A percentile compares a stretch with the other conserved stretches of the same genome.
Evolutionary conservation across 2,797 vertebrate species (phyloP).

Genomic region (Sebastes steindachneri): DNA sequence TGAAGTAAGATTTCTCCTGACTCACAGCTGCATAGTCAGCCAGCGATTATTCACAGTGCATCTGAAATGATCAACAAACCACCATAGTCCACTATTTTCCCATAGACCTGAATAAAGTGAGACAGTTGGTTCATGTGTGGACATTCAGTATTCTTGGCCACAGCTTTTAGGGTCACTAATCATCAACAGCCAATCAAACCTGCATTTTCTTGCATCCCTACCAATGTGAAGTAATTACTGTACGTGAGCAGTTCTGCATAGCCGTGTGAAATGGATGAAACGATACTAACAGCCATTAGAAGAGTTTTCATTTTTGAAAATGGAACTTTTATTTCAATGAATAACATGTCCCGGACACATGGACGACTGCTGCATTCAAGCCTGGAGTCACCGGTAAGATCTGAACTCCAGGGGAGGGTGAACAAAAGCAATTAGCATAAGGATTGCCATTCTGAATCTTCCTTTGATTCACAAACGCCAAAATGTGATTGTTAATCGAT

Average conservation of each 20-base stretch:
- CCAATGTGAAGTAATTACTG: not conserved
- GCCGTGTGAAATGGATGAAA: not conserved
- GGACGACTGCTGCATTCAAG: too few species aligned
- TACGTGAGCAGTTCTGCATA: not conserved
- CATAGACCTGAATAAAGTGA: not conserved
- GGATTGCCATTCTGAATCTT: too few species aligned
- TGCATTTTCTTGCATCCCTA: not conserved
- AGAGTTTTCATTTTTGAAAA: not conserved
- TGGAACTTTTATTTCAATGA: not conserved
- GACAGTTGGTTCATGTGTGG: not conserved
- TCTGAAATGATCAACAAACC: not conserved
- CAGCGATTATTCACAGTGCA: not conserved
- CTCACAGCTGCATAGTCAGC: not conserved
- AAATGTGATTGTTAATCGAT: too few species aligned
- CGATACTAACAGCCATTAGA: not conserved
- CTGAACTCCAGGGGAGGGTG: too few species aligned
- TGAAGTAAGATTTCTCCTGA: not conserved
- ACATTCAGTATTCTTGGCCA: not conserved
- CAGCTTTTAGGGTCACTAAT: not conserved
- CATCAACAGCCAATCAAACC: not conserved
- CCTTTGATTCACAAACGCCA: too few species aligned
- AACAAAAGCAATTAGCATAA: too few species aligned
- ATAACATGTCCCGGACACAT: not conserved
- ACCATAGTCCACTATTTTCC: not conserved
- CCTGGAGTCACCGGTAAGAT: too few species aligned